phyloP scores from a whole-genome alignment of 2,113 vertebrate genomes.

The Myxocyprinus asiaticus region DNA sequence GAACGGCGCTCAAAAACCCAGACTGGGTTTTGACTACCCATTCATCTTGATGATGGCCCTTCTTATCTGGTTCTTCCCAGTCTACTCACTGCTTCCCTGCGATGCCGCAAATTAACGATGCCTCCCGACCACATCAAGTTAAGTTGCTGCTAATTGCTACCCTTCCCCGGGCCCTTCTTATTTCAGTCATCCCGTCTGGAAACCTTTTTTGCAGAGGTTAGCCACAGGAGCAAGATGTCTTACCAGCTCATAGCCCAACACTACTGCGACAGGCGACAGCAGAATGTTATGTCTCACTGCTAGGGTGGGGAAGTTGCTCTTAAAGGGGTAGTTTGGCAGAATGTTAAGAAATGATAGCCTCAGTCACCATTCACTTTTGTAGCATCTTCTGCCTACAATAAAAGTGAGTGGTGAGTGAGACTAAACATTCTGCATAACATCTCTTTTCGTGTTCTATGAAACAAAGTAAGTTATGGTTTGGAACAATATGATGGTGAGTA shows the following conservation, averaged over 20 bases:
- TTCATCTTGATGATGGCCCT: constrained; percentile 69
- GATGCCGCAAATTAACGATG: constrained; percentile 64
- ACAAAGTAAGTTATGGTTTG: too few relatives aligned
- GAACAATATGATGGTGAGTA: too few relatives aligned
- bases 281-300: constrained; percentile 49
- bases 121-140: constrained; percentile 65
- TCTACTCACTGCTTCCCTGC: constrained; percentile 66
- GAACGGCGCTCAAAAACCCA: constrained; percentile 11
- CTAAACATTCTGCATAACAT: too few relatives aligned
- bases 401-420: too few relatives aligned
- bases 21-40: constrained; percentile 59
- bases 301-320: constrained; percentile 42
- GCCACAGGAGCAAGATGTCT: constrained; percentile 57
- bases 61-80: constrained; percentile 66
- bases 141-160: constrained; percentile 56
- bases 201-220: constrained; percentile 56
- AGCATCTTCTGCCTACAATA: too few relatives aligned
- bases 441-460: too few relatives aligned
- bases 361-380: too few relatives aligned
- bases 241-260: constrained; percentile 51
- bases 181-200: constrained; percentile 46
- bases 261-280: constrained; percentile 18
- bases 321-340: constrained; percentile 32
- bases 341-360: too few relatives aligned
- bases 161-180: constrained; percentile 32